A percentile compares a stretch with the other conserved stretches of the same genome.
These are phyloP conservation scores for Lynx canadensis DNA, from an alignment of 2,113 vertebrate species.

Conservation along the genomic window DNA sequence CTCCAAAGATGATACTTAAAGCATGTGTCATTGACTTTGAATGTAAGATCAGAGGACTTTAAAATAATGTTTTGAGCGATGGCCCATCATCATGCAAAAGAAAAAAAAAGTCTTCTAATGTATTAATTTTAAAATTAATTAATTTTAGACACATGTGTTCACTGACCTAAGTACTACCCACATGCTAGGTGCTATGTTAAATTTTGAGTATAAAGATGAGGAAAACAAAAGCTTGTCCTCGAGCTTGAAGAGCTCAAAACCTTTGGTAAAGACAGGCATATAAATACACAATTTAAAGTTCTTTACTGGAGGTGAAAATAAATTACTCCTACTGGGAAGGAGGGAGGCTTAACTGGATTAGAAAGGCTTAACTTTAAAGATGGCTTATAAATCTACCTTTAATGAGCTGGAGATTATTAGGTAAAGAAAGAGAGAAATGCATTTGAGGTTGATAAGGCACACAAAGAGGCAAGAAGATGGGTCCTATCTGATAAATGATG, in stretches of 20 bases:
- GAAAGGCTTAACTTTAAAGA: background rate
- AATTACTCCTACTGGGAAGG: background rate
- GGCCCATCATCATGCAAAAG: background rate
- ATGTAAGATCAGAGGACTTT: background rate
- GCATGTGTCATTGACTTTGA: background rate
- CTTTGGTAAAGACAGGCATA: background rate
- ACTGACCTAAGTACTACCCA: background rate
- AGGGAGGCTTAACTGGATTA: background rate
- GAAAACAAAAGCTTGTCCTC: background rate
- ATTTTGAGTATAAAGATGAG: background rate
- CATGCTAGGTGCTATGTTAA: background rate
- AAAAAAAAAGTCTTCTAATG: background rate
- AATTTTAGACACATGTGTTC: background rate
- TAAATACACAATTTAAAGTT: background rate
- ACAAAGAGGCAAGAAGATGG: background rate
- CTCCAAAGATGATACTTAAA: background rate
- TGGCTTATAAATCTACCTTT: background rate
- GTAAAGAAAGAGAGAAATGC: background rate
- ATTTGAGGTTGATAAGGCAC: background rate
- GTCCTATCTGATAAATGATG: background rate
- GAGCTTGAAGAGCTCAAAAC: background rate
- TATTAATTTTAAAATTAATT: background rate
- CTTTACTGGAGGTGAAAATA: background rate
- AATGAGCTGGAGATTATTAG: background rate
- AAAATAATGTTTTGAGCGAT: background rate